phyloP scores from a whole-genome alignment of 2,888 invertebrate genomes.

The Neocrepidodera transversa region DNA sequence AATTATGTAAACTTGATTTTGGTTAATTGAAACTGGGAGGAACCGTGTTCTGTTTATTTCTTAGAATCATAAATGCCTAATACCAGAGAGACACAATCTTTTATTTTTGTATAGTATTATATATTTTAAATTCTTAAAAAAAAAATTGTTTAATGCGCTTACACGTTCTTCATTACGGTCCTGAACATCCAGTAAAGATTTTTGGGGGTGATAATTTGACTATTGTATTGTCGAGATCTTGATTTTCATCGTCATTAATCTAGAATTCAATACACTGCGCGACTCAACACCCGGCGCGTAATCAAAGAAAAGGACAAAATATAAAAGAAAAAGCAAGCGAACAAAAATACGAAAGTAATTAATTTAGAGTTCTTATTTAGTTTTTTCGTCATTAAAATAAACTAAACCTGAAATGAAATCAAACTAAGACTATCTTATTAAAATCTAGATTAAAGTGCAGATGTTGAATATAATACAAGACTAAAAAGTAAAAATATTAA shows the following conservation, averaged over 20 bases:
- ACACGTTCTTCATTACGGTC: constrained; percentile 8
- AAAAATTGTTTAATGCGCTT: neutral
- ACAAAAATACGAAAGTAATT: constrained; percentile 35
- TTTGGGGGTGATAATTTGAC: constrained; percentile 32
- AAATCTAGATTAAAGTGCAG: neutral
- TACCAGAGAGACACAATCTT: too few species aligned
- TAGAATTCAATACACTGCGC: constrained; percentile 34
- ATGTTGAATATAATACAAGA: too few species aligned
- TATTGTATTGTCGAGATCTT: constrained; percentile 43
- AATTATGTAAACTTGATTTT: too few species aligned
- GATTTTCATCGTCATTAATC: constrained; percentile 45
- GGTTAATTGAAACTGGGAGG: too few species aligned
- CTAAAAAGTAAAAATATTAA: too few species aligned
- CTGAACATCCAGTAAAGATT: constrained; percentile 35
- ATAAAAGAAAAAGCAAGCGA: constrained; percentile 6
- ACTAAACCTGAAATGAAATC: constrained; percentile 26
- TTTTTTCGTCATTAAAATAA: constrained; percentile 39
- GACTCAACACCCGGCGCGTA: constrained; percentile 8
- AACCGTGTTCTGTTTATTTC: too few species aligned
- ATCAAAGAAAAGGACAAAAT: constrained; percentile 32
- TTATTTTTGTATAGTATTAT: too few species aligned
- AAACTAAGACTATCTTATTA: constrained; percentile 18
- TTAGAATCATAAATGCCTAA: too few species aligned
- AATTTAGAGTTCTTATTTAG: constrained; percentile 31
- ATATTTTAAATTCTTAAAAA: neutral